phyloP scores from a whole-genome alignment of 2,888 invertebrate species.

The Crepidodera aurea region DNA sequence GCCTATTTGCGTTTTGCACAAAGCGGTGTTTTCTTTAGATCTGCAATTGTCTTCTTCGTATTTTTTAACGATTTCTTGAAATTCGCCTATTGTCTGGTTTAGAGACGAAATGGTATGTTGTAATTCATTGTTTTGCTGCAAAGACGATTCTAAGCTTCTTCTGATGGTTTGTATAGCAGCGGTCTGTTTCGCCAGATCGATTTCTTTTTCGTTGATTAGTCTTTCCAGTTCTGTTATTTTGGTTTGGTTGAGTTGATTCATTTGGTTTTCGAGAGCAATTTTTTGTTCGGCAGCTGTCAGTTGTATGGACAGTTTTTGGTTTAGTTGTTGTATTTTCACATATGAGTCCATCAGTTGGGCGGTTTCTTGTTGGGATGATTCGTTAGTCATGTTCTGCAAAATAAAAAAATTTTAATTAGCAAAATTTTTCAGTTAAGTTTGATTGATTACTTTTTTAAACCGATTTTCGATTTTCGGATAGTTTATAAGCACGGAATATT shows the following conservation, averaged over 20 bases:
- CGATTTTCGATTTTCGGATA: too few relatives aligned
- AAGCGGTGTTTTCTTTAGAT: slow-evolving; percentile 38
- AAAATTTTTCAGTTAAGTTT: too few relatives aligned
- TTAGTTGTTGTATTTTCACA: slow-evolving; percentile 45
- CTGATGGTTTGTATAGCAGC: slow-evolving; percentile 55
- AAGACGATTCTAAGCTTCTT: slow-evolving; percentile 55
- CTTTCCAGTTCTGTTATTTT: slow-evolving; percentile 54
- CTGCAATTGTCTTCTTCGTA: slow-evolving; percentile 43
- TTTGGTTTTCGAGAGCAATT: slow-evolving; percentile 47
- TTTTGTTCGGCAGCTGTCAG: slow-evolving; percentile 49
- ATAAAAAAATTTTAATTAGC: slow-evolving; percentile 32
- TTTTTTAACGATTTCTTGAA: slow-evolving; percentile 42
- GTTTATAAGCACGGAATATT: too few relatives aligned
- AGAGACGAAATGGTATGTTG: slow-evolving; percentile 45
- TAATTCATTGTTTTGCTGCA: slow-evolving; percentile 53
- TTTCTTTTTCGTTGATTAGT: slow-evolving; percentile 49
- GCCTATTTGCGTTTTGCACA: slow-evolving; percentile 43
- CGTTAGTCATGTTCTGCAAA: slow-evolving; percentile 51
- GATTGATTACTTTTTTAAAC: not conserved
- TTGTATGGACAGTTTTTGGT: slow-evolving; percentile 47
- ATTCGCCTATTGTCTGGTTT: slow-evolving; percentile 44
- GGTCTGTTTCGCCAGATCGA: slow-evolving; percentile 48
- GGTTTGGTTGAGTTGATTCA: slow-evolving; percentile 49
- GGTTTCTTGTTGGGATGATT: slow-evolving; percentile 48
- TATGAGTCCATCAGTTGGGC: slow-evolving; percentile 46